Conservation (phyloP, 1,140 invertebrate genomes). For the Drosophila obscura region DNA sequence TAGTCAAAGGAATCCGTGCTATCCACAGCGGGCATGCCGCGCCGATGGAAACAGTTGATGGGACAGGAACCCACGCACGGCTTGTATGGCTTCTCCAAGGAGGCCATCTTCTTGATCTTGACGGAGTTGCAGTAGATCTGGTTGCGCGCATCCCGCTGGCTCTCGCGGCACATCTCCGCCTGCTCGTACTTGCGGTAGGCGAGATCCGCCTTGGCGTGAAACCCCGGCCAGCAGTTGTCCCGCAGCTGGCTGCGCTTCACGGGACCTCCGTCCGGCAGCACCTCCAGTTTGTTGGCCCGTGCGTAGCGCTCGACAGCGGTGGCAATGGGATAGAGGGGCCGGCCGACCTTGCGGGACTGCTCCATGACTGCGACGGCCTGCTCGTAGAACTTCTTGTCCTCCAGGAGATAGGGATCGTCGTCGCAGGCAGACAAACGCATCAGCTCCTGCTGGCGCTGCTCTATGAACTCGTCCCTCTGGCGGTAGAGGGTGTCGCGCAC, state of each 20-base stretch:
- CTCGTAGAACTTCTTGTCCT: slow-evolving; percentile 58
- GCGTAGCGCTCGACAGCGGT: slow-evolving; percentile 43
- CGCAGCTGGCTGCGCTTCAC: slow-evolving; percentile 35
- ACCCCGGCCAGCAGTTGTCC: slow-evolving; percentile 66
- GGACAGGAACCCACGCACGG: slow-evolving; percentile 33
- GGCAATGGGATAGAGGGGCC: slow-evolving; percentile 53
- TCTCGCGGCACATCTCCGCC: slow-evolving; percentile 43
- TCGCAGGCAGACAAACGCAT: slow-evolving; percentile 48
- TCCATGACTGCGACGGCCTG: slow-evolving; percentile 44
- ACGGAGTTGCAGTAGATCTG: slow-evolving; percentile 52
- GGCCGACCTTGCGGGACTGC: slow-evolving; percentile 38
- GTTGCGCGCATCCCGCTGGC: slow-evolving; percentile 31
- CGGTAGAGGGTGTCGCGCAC: slow-evolving; percentile 22
- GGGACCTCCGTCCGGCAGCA: slow-evolving; percentile 34
- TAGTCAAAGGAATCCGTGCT: slow-evolving; percentile 22
- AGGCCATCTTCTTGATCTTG: slow-evolving; percentile 62
- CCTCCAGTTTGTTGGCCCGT: slow-evolving; percentile 48
- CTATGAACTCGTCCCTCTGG: slow-evolving; percentile 49
- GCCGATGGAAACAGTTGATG: slow-evolving; percentile 40
- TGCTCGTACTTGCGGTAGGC: slow-evolving; percentile 67
- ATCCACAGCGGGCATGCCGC: slow-evolving; percentile 29
- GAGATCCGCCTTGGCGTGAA: slow-evolving; percentile 50
- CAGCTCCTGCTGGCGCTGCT: slow-evolving; percentile 30
- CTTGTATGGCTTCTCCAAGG: slow-evolving; percentile 36
- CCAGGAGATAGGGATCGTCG: slow-evolving; percentile 53